Conservation (phyloP, 2,888 invertebrate genomes). For the Sialis lutaria region DNA sequence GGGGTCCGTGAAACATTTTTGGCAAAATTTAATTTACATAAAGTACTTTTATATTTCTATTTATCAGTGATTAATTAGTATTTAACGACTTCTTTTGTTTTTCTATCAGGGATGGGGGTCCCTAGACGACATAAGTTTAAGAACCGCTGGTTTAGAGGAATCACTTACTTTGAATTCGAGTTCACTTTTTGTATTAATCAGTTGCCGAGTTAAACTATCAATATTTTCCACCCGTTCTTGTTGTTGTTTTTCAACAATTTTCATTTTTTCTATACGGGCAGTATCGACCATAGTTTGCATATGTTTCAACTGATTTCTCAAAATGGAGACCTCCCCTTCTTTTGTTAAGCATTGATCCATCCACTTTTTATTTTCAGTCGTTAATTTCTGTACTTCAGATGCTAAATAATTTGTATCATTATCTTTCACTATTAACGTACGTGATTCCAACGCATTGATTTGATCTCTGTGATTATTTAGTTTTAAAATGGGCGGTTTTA, state of each 20-base stretch:
- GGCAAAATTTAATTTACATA: too few species aligned
- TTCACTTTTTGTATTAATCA: conserved; percentile 1
- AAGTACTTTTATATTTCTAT: too few species aligned
- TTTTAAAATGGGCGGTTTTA: background rate
- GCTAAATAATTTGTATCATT: background rate
- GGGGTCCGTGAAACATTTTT: too few species aligned
- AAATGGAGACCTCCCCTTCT: conserved; percentile 4
- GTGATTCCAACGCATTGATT: background rate
- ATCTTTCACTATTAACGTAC: background rate
- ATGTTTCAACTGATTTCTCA: conserved; percentile 4
- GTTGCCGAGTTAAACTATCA: background rate
- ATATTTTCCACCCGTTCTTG: conserved; percentile 3
- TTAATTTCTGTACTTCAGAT: background rate
- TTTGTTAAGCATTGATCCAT: conserved; percentile 1
- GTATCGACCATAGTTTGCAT: conserved; percentile 1
- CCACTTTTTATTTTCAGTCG: conserved; percentile 3
- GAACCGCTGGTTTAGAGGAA: too few species aligned
- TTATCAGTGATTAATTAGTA: too few species aligned
- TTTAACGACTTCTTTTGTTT: too few species aligned
- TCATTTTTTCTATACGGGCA: background rate
- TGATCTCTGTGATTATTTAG: background rate
- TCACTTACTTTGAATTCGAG: conserved; percentile 1
- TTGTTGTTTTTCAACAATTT: conserved; percentile 3
- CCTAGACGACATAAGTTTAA: too few species aligned
- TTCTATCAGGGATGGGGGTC: too few species aligned